Evolutionary conservation across 2,797 vertebrate species (phyloP).

Genomic region (Peromyscus aztecus): DNA sequence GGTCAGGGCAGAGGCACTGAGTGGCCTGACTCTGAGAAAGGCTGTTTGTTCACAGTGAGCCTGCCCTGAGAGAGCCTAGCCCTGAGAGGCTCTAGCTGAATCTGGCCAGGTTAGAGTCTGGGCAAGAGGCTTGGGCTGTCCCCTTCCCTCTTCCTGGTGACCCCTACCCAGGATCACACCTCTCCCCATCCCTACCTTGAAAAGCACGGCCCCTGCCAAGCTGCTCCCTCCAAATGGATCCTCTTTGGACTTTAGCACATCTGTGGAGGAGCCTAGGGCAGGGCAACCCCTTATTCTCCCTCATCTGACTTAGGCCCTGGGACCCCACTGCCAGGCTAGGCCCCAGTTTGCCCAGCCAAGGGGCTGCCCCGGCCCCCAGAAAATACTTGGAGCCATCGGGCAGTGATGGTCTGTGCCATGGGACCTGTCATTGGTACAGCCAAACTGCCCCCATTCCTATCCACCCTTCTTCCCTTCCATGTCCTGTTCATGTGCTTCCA

Average conservation of each 20-base stretch:
- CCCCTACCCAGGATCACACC: constrained; percentile 48
- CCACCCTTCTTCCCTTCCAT: not conserved
- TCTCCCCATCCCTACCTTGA: not conserved
- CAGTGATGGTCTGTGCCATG: constrained; percentile 66
- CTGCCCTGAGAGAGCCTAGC: not conserved
- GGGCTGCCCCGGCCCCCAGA: constrained; percentile 64
- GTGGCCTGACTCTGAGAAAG: constrained; percentile 58
- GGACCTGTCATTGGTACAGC: constrained; percentile 52
- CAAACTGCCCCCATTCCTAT: constrained; percentile 77
- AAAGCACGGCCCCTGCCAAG: constrained; percentile 49
- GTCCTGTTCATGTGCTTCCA: constrained; percentile 78
- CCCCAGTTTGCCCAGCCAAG: constrained; percentile 65
- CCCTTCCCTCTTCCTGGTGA: not conserved
- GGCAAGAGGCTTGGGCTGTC: constrained; percentile 63
- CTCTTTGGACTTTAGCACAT: constrained; percentile 71
- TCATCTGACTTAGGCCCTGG: constrained; percentile 68
- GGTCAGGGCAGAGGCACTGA: constrained; percentile 70
- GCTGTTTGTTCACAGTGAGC: constrained; percentile 48
- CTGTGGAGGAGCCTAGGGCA: constrained; percentile 62
- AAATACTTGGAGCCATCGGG: constrained; percentile 84
- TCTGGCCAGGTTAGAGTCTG: constrained; percentile 46
- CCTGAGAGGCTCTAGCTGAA: not conserved
- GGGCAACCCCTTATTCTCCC: constrained; percentile 9
- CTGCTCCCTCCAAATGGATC: constrained; percentile 70
- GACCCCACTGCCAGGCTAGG: constrained; percentile 81